Conservation (phyloP, 2,888 invertebrate species). For the Agrochola lota region DNA sequence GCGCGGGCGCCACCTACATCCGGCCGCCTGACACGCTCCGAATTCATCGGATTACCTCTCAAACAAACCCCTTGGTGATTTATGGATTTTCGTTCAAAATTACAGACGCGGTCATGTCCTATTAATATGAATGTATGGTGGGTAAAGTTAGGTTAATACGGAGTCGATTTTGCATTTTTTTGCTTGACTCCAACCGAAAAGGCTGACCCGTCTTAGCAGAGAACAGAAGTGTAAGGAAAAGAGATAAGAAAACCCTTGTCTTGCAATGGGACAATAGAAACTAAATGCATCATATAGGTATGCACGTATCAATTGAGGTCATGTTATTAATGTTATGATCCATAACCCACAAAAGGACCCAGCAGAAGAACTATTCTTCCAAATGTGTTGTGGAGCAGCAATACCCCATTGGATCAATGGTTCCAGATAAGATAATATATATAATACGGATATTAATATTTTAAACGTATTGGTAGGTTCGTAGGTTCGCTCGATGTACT, state of each 20-base stretch:
- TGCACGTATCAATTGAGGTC: neutral
- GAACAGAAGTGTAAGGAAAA: neutral
- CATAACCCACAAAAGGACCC: neutral
- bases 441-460: too few relatives aligned
- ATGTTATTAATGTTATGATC: too few relatives aligned
- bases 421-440: neutral
- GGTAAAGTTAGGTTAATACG: neutral
- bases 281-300: too few relatives aligned
- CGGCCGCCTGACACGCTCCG: slow-evolving; percentile 72
- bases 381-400: neutral
- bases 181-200: neutral
- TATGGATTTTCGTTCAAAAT: slow-evolving; percentile 62
- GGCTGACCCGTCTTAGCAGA: neutral
- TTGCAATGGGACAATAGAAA: neutral
- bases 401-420: neutral
- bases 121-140: slow-evolving; percentile 27
- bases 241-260: neutral
- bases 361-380: neutral
- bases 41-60: slow-evolving; percentile 68
- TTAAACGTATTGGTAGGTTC: too few relatives aligned
- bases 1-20: slow-evolving; percentile 74
- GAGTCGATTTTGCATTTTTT: neutral
- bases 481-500: too few relatives aligned
- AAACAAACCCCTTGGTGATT: slow-evolving; percentile 66
- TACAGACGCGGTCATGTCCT: slow-evolving; percentile 37